These are phyloP conservation scores for Procambarus virginalis DNA, from an alignment of 1,140 invertebrate species.

Conservation along the genomic window DNA sequence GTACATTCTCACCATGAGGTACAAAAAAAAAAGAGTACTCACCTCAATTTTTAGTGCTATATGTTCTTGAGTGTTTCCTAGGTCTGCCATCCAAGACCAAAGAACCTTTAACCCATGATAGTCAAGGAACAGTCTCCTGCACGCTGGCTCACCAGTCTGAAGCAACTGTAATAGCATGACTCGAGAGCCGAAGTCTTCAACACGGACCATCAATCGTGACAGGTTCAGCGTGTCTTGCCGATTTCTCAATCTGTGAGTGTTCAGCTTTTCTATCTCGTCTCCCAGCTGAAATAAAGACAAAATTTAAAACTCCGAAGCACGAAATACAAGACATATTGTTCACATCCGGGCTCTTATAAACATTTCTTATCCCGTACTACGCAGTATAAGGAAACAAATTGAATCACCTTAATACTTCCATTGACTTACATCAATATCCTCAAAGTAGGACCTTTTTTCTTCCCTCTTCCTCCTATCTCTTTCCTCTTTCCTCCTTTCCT, in stretches of 20 bases:
- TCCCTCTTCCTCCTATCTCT: constrained; percentile 83
- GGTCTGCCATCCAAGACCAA: constrained; percentile 92
- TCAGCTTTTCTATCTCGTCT: constrained; percentile 80
- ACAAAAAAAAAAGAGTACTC: constrained; percentile 43
- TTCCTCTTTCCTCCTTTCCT: constrained; percentile 70
- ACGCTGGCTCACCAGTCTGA: constrained; percentile 84
- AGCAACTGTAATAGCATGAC: constrained; percentile 79
- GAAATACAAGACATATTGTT: neutral
- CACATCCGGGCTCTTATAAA: neutral
- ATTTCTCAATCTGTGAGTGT: constrained; percentile 86
- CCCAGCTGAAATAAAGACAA: constrained; percentile 56
- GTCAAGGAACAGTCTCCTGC: constrained; percentile 91
- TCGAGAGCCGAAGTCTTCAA: constrained; percentile 85
- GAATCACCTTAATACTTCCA: neutral
- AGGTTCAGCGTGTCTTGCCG: constrained; percentile 90
- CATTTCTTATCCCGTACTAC: too few species aligned
- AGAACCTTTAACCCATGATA: constrained; percentile 93
- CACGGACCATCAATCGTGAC: constrained; percentile 92
- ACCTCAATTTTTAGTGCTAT: constrained; percentile 77
- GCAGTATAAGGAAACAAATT: too few species aligned
- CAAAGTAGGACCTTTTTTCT: constrained; percentile 67
- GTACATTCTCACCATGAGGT: too few species aligned
- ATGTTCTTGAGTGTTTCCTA: constrained; percentile 71
- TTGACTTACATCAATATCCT: constrained; percentile 71
- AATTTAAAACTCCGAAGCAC: neutral